A percentile compares a stretch with the other conserved stretches of the same genome.
Evolutionary conservation across 2,797 vertebrate genomes (phyloP).

Genomic region (Phataginus tetradactyla): DNA sequence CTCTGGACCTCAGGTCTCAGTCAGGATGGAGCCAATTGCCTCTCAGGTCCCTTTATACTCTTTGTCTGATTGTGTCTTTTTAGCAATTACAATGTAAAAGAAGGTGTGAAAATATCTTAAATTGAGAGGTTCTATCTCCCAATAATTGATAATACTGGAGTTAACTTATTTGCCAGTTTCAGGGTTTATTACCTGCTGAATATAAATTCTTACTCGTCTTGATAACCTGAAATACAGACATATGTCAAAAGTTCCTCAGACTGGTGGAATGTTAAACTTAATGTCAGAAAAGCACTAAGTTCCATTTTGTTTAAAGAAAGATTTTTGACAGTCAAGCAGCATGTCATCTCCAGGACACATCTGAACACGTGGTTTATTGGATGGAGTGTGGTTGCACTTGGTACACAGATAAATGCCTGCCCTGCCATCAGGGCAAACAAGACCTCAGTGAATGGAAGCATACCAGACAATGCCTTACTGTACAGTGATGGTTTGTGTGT

Average conservation of each 20-base stretch:
- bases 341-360: neutral
- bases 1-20: neutral
- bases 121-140: neutral
- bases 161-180: neutral
- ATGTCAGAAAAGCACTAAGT: neutral
- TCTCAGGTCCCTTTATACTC: neutral
- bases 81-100: neutral
- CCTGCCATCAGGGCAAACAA: neutral
- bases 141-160: neutral
- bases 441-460: neutral
- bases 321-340: neutral
- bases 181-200: neutral
- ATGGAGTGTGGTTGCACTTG: neutral
- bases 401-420: neutral
- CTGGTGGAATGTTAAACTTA: neutral
- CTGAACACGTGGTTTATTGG: neutral
- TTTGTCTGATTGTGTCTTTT: constrained; percentile 8
- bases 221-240: neutral
- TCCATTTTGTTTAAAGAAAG: neutral
- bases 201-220: constrained; percentile 12
- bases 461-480: neutral
- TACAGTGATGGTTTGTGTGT: neutral
- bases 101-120: constrained; percentile 22
- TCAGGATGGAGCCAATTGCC: neutral
- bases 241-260: neutral